phyloP scores from a whole-genome alignment of 2,888 invertebrate species.

The Strigamia crassipes region DNA sequence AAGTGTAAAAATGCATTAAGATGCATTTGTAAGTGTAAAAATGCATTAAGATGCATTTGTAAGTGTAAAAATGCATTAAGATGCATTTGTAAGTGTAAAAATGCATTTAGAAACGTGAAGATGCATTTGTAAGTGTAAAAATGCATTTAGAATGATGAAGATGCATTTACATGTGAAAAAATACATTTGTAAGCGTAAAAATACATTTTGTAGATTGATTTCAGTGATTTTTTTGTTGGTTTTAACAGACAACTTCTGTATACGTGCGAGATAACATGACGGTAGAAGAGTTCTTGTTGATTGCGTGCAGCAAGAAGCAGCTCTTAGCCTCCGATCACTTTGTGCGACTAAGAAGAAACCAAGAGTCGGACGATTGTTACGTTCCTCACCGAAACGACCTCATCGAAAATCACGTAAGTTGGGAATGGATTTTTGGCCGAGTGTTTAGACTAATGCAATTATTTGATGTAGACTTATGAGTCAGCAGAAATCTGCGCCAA shows the following conservation, averaged over 20 bases:
- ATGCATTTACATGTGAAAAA: no score
- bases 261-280: constrained; percentile 90
- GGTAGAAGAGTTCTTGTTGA: constrained; percentile 91
- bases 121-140: no score
- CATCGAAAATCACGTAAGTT: constrained; percentile 92
- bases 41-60: no score
- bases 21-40: no score
- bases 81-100: no score
- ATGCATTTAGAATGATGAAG: no score
- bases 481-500: constrained; percentile 96
- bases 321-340: constrained; percentile 95
- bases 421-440: not conserved
- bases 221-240: not conserved
- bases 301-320: constrained; percentile 87
- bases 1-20: no score
- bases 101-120: no score
- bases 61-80: no score
- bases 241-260: constrained; percentile 71
- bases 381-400: constrained; percentile 93
- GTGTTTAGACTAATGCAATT: no score
- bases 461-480: constrained; percentile 78
- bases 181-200: no score
- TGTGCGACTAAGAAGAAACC: constrained; percentile 89
- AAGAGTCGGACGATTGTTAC: constrained; percentile 94
- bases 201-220: not conserved